phyloP scores from a whole-genome alignment of 1,140 invertebrate species.

The Heliconius hewitsoni region DNA sequence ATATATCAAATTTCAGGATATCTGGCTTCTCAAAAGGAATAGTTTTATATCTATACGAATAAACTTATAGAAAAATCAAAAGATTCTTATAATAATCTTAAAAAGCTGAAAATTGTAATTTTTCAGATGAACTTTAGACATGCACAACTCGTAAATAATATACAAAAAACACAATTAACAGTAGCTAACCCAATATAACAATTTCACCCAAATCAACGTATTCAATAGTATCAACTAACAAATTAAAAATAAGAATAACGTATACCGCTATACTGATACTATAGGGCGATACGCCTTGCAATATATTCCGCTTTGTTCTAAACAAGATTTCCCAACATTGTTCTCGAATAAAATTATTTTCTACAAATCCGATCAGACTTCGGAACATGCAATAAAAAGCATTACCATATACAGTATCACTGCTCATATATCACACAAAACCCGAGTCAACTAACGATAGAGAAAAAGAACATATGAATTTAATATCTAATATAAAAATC shows the following conservation, averaged over 20 bases:
- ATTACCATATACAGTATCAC: conserved; percentile 25
- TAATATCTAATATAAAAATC: not conserved
- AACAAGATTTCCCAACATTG: conserved; percentile 23
- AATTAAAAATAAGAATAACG: not conserved
- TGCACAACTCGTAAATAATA: no score
- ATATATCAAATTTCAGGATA: no score
- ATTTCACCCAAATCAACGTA: not conserved
- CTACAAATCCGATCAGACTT: conserved; percentile 21
- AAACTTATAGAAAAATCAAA: no score
- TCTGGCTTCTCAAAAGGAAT: no score
- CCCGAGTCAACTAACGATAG: conserved; percentile 17
- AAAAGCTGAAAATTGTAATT: no score
- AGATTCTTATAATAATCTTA: no score
- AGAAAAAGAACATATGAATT: not conserved
- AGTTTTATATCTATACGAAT: no score
- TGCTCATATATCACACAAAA: conserved; percentile 28
- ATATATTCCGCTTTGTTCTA: not conserved
- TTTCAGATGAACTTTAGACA: no score
- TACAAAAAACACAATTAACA: no score
- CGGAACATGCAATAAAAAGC: conserved; percentile 29
- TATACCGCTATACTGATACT: not conserved
- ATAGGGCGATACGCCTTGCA: not conserved
- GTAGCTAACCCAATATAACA: no score
- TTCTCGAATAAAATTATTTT: conserved; percentile 17
- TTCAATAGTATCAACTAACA: not conserved